Evolutionary conservation across 2,797 vertebrate species (phyloP).

Genomic region (Lepidocolaptes lacrymiger): DNA sequence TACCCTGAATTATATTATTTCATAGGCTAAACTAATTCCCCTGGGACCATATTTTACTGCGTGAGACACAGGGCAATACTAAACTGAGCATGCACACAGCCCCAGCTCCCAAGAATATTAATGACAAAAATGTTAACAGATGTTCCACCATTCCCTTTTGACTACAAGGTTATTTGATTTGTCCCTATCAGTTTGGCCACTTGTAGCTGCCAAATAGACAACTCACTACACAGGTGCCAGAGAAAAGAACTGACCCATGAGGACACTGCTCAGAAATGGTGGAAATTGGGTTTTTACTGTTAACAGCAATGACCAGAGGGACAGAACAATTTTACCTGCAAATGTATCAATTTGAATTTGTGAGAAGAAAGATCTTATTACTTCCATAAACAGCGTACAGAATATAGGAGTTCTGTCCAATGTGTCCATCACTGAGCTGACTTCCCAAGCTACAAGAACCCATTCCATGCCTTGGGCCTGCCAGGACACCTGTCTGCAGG

Average conservation of each 20-base stretch:
- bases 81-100: neutral
- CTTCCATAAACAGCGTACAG: neutral
- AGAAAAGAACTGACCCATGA: neutral
- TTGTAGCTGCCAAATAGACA: neutral
- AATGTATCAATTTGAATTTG: neutral
- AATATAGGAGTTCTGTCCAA: neutral
- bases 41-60: neutral
- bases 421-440: neutral
- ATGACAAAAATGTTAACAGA: neutral
- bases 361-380: neutral
- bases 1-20: neutral
- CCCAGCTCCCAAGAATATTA: neutral
- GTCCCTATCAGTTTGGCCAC: neutral
- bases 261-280: neutral
- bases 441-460: neutral
- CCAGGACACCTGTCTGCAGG: neutral
- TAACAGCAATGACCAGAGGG: neutral
- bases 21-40: conserved; percentile 6
- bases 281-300: neutral
- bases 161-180: neutral
- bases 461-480: neutral
- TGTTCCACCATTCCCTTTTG: neutral
- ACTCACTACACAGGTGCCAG: neutral
- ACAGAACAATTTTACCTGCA: neutral
- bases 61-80: neutral